phyloP scores from a whole-genome alignment of 2,888 invertebrate genomes.

The Andrena praecox region DNA sequence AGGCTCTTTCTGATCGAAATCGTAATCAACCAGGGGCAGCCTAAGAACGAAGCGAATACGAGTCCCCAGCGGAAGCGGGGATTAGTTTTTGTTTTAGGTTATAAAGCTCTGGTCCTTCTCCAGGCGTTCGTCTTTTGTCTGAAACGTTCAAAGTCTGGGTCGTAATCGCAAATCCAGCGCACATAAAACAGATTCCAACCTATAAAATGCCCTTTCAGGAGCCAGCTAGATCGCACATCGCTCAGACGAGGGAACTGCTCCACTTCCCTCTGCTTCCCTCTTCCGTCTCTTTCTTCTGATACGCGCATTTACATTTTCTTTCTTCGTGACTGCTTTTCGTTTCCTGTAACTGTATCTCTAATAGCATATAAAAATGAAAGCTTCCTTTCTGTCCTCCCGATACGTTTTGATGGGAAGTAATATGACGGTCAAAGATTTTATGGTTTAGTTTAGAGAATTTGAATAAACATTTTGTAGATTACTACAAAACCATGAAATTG shows the following conservation, averaged over 20 bases:
- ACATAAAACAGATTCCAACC: conserved; percentile 80
- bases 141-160: conserved; percentile 68
- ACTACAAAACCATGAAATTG: too few relatives aligned
- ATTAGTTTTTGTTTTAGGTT: conserved; percentile 66
- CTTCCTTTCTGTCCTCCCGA: too few relatives aligned
- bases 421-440: too few relatives aligned
- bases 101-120: conserved; percentile 53
- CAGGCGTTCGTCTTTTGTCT: conserved; percentile 61
- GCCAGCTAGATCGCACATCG: conserved; percentile 26
- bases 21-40: neutral
- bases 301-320: neutral
- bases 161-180: conserved; percentile 77
- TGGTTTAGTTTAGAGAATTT: too few relatives aligned
- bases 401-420: too few relatives aligned
- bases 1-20: neutral
- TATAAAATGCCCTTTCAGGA: conserved; percentile 76
- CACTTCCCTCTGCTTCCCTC: conserved; percentile 29
- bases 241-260: conserved; percentile 56
- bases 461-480: too few relatives aligned
- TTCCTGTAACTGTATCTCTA: neutral
- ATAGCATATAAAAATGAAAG: neutral
- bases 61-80: neutral
- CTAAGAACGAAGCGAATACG: conserved; percentile 5
- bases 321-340: neutral
- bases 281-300: conserved; percentile 26